Conservation (phyloP, 2,888 invertebrate species). For the Autographa pulchrina region DNA sequence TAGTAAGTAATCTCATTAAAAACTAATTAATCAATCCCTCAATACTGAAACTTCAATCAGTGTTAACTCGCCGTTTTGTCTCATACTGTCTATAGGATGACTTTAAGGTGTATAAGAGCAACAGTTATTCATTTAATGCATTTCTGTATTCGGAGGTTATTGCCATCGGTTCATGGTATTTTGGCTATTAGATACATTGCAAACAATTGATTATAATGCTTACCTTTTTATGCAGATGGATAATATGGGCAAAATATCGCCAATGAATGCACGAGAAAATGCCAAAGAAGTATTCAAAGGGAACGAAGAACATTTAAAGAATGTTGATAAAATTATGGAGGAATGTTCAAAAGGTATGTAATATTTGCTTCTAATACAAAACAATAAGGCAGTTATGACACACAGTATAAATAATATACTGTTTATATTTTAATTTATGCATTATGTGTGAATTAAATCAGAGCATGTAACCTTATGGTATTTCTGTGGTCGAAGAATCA, state of each 20-base stretch:
- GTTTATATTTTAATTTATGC: neutral
- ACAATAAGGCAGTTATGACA: neutral
- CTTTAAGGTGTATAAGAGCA: no score
- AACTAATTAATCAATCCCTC: no score
- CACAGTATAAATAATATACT: neutral
- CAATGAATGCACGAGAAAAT: slow-evolving; percentile 57
- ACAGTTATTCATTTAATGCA: no score
- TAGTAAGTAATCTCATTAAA: slow-evolving; percentile 65
- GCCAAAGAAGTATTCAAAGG: slow-evolving; percentile 70
- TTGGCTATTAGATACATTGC: no score
- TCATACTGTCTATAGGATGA: no score
- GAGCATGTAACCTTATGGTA: neutral
- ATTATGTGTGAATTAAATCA: neutral
- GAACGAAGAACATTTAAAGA: slow-evolving; percentile 65
- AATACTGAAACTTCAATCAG: no score
- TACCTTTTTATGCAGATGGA: slow-evolving; percentile 67
- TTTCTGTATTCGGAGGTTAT: no score
- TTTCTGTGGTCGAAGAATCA: neutral
- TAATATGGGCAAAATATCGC: slow-evolving; percentile 69
- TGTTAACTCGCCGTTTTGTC: no score
- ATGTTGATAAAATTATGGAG: slow-evolving; percentile 66
- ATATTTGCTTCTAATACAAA: neutral
- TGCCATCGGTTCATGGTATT: no score
- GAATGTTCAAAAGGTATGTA: slow-evolving; percentile 69
- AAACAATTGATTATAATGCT: no score